These are phyloP conservation scores for Alitta virens DNA, from an alignment of 2,888 invertebrate species.

Conservation along the genomic window DNA sequence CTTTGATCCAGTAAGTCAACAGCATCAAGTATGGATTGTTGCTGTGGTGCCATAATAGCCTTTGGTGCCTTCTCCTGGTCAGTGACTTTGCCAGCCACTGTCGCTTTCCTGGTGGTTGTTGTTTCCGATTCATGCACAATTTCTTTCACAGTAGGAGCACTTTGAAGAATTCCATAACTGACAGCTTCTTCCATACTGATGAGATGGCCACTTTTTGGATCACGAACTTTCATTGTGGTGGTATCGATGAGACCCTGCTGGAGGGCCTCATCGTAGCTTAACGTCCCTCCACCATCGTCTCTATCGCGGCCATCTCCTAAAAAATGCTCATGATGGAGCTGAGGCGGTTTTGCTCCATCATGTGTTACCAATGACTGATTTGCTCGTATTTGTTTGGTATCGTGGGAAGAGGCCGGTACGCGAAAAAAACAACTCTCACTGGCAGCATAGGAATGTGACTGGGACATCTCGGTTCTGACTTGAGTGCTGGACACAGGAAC, in stretches of 20 bases:
- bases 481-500: no score
- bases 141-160: neutral
- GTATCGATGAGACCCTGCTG: conserved; percentile 33
- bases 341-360: no score
- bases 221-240: conserved; percentile 8
- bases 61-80: conserved; percentile 70
- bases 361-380: no score
- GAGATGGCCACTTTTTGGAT: conserved; percentile 47
- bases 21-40: neutral
- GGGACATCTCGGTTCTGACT: no score
- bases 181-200: conserved; percentile 82
- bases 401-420: conserved; percentile 14
- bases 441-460: no score
- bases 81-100: conserved; percentile 42
- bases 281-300: conserved; percentile 4
- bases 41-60: conserved; percentile 69
- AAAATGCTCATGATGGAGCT: neutral
- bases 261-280: conserved; percentile 32
- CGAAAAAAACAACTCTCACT: conserved; percentile 14
- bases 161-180: conserved; percentile 66
- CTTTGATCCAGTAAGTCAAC: neutral
- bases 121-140: neutral
- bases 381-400: neutral
- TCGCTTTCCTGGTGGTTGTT: neutral
- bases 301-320: conserved; percentile 4